Percentiles rank a stretch among this genome's conserved stretches.
These are phyloP conservation scores for Rhinogobio ventralis DNA, from an alignment of 2,797 vertebrate genomes.

Conservation along the genomic window DNA sequence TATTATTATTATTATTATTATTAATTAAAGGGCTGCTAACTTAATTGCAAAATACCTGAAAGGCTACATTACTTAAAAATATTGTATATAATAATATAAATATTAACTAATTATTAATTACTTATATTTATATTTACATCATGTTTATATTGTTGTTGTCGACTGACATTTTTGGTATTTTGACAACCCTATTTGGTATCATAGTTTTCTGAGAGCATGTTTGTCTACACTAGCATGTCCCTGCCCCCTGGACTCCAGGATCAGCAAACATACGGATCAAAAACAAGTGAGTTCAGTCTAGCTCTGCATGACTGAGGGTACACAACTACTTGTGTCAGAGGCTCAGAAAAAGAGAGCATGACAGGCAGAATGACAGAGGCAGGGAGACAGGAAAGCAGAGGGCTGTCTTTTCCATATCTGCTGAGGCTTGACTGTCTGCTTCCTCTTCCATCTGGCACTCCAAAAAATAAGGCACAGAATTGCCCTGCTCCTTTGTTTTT, in stretches of 20 bases:
- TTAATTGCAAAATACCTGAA: no score
- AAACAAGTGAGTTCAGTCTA: slow-evolving; percentile 11
- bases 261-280: slow-evolving; percentile 34
- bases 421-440: slow-evolving; percentile 28
- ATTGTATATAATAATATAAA: not conserved
- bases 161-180: not conserved
- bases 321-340: slow-evolving; percentile 36
- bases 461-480: not conserved
- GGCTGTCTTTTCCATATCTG: slow-evolving; percentile 33
- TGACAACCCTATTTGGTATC: not conserved
- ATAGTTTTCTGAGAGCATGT: slow-evolving; percentile 13
- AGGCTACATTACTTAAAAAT: not conserved
- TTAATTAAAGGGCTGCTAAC: no score
- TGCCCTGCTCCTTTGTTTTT: slow-evolving; percentile 17
- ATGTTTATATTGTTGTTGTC: not conserved
- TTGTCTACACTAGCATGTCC: slow-evolving; percentile 12
- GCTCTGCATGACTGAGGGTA: slow-evolving; percentile 24
- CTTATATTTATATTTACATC: no score
- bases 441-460: not conserved
- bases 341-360: not conserved
- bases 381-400: not conserved
- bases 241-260: slow-evolving; percentile 28
- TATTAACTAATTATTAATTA: not conserved
- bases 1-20: no score
- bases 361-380: slow-evolving; percentile 14